A percentile compares a stretch with the other conserved stretches of the same genome.
phyloP scores from a whole-genome alignment of 2,113 vertebrate genomes.

The Gymnobelideus leadbeateri region DNA sequence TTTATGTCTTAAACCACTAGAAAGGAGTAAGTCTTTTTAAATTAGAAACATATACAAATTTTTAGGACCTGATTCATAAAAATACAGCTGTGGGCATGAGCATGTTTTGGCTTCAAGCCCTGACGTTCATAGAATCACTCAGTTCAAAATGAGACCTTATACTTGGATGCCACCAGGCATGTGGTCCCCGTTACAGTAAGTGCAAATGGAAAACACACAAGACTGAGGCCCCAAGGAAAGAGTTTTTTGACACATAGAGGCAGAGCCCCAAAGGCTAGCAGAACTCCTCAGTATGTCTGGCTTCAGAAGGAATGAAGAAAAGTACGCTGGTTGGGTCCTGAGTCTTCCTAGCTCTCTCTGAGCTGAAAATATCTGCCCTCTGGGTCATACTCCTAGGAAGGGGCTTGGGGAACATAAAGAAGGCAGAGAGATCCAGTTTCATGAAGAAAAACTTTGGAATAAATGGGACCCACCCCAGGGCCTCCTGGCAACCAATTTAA shows the following conservation, averaged over 20 bases:
- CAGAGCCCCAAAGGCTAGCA: neutral
- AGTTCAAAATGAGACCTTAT: slow-evolving; percentile 44
- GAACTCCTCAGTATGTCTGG: neutral
- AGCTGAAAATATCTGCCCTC: neutral
- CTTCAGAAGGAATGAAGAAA: neutral
- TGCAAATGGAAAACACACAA: neutral
- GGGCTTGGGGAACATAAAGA: neutral
- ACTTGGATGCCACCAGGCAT: neutral
- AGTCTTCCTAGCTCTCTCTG: neutral
- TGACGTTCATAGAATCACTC: neutral
- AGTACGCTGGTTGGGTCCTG: neutral
- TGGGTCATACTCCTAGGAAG: neutral
- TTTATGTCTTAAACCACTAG: slow-evolving; percentile 64
- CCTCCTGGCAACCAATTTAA: neutral
- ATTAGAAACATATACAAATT: slow-evolving; percentile 67
- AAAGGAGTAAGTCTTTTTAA: slow-evolving; percentile 50
- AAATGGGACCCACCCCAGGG: neutral
- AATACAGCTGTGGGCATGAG: slow-evolving; percentile 58
- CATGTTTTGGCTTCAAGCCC: slow-evolving; percentile 9
- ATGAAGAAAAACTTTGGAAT: neutral
- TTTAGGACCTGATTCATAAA: slow-evolving; percentile 57
- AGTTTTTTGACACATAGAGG: neutral
- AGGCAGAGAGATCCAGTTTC: neutral
- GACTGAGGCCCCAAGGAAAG: neutral
- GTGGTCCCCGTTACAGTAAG: neutral